Conservation (phyloP, 1,140 invertebrate genomes). For the Anoplophora glabripennis region DNA sequence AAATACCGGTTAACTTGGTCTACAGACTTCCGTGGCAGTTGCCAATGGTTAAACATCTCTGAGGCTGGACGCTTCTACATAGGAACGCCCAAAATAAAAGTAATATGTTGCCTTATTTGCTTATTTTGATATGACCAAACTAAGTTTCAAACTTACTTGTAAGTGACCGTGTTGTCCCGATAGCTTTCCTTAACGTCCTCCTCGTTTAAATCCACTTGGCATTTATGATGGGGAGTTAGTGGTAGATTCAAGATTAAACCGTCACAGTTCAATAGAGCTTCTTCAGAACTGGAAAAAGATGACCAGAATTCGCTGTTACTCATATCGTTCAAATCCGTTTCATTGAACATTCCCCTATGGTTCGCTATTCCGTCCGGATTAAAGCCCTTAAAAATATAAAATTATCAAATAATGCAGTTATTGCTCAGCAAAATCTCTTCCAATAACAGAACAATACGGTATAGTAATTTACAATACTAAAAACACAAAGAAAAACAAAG, state of each 20-base stretch:
- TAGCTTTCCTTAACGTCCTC: conserved; percentile 52
- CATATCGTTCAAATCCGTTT: conserved; percentile 62
- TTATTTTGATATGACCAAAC: background rate
- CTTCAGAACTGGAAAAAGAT: conserved; percentile 74
- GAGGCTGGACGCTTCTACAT: no score
- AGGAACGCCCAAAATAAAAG: no score
- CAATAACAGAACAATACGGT: no score
- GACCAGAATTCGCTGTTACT: conserved; percentile 77
- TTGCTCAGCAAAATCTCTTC: background rate
- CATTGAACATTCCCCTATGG: conserved; percentile 58
- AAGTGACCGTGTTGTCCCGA: conserved; percentile 62
- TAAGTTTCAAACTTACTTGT: conserved; percentile 51
- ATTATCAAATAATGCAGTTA: background rate
- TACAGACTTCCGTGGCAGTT: no score
- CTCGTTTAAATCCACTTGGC: conserved; percentile 48
- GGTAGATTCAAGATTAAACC: conserved; percentile 71
- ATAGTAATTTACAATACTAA: no score
- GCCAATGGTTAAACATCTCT: no score
- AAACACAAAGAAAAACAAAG: no score
- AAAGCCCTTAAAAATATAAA: conserved; percentile 48
- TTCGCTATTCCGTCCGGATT: conserved; percentile 63
- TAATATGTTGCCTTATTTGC: no score
- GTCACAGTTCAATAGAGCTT: conserved; percentile 68
- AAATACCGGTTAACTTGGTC: background rate
- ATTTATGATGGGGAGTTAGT: conserved; percentile 60